phyloP scores from a whole-genome alignment of 2,113 vertebrate species.

The Chaetodon auriga region DNA sequence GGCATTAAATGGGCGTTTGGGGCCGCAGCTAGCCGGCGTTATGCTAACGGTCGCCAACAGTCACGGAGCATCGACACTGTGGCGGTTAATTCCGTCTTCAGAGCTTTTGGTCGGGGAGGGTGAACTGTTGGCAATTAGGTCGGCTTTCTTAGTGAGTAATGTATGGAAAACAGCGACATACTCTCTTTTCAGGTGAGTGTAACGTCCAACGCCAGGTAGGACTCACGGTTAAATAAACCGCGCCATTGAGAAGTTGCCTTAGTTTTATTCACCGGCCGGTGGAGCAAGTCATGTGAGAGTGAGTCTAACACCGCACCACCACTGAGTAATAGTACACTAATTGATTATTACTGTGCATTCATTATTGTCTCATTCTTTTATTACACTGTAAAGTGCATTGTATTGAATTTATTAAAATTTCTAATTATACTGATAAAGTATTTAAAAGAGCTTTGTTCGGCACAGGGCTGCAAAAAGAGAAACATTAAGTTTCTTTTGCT shows the following conservation, averaged over 20 bases:
- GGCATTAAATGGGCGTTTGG: not conserved
- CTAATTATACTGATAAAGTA: too few species aligned
- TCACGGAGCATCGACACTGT: too few species aligned
- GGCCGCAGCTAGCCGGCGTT: not conserved
- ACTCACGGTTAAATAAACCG: accelerated
- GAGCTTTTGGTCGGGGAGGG: too few species aligned
- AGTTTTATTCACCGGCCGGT: not conserved
- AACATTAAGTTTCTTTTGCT: not conserved
- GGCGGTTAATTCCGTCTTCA: not conserved
- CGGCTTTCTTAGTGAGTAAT: not conserved
- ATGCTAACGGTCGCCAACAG: not conserved
- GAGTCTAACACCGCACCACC: too few species aligned
- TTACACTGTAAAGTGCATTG: not conserved
- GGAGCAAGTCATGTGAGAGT: not conserved
- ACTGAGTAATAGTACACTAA: too few species aligned
- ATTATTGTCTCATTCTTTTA: too few species aligned
- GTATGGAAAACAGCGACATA: not conserved
- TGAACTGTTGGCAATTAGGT: not conserved
- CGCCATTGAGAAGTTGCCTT: not conserved
- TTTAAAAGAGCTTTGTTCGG: not conserved
- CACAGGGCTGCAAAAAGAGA: not conserved
- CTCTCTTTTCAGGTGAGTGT: not conserved
- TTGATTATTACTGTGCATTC: too few species aligned
- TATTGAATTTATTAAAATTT: too few species aligned
- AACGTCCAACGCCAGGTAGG: not conserved